Percentiles rank a stretch among this genome's conserved stretches.
Evolutionary conservation across 1,140 invertebrate genomes (phyloP).

Genomic region (Cepaea nemoralis): DNA sequence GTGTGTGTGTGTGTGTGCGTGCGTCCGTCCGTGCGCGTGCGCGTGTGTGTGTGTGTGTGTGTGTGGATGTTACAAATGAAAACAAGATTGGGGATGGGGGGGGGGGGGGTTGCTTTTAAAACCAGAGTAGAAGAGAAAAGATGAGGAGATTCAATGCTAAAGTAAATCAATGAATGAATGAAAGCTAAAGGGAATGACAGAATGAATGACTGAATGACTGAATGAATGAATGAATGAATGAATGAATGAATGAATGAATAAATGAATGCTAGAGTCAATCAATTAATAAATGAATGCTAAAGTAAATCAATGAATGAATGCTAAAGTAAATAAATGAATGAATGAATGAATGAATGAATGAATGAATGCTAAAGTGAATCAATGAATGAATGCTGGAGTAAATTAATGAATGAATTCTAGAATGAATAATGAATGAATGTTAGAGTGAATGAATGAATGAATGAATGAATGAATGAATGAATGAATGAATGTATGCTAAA

Average conservation of each 20-base stretch:
- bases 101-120: too few relatives aligned
- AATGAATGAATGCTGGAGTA: not conserved
- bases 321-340: too few relatives aligned
- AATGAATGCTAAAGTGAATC: too few relatives aligned
- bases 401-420: not conserved
- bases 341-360: too few relatives aligned
- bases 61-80: too few relatives aligned
- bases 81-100: too few relatives aligned
- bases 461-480: conserved; percentile 11
- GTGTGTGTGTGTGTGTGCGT: too few relatives aligned
- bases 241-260: conserved; percentile 11
- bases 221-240: conserved; percentile 11
- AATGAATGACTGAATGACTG: conserved; percentile 2
- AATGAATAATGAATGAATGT: too few relatives aligned
- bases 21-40: too few relatives aligned
- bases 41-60: too few relatives aligned
- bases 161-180: conserved; percentile 6
- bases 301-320: conserved; percentile 5
- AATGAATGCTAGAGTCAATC: not conserved
- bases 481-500: conserved; percentile 11
- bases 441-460: too few relatives aligned
- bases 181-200: not conserved
- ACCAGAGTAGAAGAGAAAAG: not conserved
- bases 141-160: not conserved
- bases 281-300: not conserved